phyloP scores from a whole-genome alignment of 2,888 invertebrate species.

The Aproaerema taeniolella region DNA sequence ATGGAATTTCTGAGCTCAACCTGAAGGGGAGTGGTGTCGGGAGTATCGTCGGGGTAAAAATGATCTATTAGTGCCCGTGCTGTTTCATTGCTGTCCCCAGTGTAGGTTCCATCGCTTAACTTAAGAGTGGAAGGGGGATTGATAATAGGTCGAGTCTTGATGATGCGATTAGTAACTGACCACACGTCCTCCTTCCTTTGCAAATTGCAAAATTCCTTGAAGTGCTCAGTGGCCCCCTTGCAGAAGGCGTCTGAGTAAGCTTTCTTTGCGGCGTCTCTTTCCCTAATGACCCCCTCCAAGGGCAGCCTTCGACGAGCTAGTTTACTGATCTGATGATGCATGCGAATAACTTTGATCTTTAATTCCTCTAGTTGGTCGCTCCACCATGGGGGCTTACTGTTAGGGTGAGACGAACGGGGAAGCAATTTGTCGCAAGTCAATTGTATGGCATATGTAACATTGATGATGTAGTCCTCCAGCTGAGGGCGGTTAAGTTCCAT shows the following conservation, averaged over 20 bases:
- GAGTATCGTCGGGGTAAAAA: constrained; percentile 21
- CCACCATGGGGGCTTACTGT: constrained; percentile 7
- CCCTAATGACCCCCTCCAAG: background rate
- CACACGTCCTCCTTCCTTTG: constrained; percentile 24
- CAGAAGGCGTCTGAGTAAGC: constrained; percentile 13
- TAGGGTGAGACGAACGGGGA: background rate
- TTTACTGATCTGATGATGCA: constrained; percentile 1
- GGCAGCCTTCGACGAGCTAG: background rate
- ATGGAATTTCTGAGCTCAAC: background rate
- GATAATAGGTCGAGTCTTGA: constrained; percentile 13
- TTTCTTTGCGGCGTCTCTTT: background rate
- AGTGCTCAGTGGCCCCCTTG: constrained; percentile 14
- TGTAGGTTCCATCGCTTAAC: constrained; percentile 9
- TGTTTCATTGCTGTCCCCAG: constrained; percentile 12
- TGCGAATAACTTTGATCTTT: background rate
- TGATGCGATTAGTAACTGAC: constrained; percentile 21
- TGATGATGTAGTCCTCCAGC: background rate
- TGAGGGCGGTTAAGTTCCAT: background rate
- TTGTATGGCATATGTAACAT: background rate
- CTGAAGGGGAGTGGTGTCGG: background rate
- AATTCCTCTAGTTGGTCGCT: constrained; percentile 1
- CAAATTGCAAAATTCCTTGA: constrained; percentile 21
- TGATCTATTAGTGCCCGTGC: constrained; percentile 13
- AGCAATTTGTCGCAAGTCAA: background rate
- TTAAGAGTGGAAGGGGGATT: constrained; percentile 20